A percentile compares a stretch with the other conserved stretches of the same genome.
Evolutionary conservation across 2,797 vertebrate genomes (phyloP).

Genomic region (Columba guinea): DNA sequence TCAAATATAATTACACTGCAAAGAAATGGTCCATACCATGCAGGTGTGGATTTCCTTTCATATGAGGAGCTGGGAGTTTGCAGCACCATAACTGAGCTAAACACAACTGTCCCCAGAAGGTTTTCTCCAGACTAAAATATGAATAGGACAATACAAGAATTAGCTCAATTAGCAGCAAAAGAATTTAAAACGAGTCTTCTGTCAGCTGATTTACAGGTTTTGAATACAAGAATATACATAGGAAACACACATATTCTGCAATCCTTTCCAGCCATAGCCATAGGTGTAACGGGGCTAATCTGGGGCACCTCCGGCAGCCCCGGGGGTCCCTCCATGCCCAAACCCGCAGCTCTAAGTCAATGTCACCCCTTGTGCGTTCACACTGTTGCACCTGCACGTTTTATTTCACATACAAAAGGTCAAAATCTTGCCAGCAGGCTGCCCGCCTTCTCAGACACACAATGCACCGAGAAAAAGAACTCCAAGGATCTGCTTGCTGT

Average conservation of each 20-base stretch:
- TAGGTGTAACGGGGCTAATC: not conserved
- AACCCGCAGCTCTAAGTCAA: not conserved
- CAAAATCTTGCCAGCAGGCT: constrained; percentile 48
- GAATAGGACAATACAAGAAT: not conserved
- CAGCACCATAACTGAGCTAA: not conserved
- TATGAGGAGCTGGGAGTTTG: not conserved
- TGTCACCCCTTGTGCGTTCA: not conserved
- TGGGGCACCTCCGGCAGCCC: not conserved
- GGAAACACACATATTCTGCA: not conserved
- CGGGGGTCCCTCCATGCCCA: not conserved
- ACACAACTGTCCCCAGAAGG: not conserved
- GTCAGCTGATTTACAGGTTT: not conserved
- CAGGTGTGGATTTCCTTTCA: not conserved
- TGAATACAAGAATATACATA: not conserved
- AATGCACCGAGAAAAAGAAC: not conserved
- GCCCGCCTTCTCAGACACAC: constrained; percentile 28
- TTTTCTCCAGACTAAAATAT: not conserved
- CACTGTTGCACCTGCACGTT: constrained; percentile 36
- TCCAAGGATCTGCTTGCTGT: constrained; percentile 33
- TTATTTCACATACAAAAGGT: constrained; percentile 37
- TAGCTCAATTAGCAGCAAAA: not conserved
- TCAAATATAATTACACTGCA: not conserved
- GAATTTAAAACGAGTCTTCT: not conserved
- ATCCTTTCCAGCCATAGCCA: not conserved
- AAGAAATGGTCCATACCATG: not conserved